Base-by-base conservation (phyloP, 2,888 invertebrate species). In the Willowsia nigromaculata region DNA sequence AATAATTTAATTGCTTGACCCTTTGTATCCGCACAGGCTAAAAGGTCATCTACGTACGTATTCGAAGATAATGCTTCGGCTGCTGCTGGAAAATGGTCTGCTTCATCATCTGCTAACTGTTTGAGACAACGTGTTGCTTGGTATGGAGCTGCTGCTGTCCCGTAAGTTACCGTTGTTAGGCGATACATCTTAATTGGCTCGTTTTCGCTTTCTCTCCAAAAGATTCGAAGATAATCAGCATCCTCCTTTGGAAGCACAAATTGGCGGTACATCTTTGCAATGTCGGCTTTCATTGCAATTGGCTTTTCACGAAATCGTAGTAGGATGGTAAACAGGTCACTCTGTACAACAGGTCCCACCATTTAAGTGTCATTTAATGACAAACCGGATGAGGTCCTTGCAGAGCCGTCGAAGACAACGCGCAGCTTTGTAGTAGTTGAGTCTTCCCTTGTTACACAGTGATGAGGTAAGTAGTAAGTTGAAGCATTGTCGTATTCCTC, bases 31-130 rank as follows among this genome's bases (percentile, higher is more conserved):
- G 85, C 88, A 13, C 93, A 93, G 11, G 91, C 65, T 25, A 93
- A 56, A 1, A 93, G 82, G 87, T 93, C 93, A 81, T 93, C 93
- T 9, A 94, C 92, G 53, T 94, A 94, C 83, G 93, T 92, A 80
- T 93, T 92, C 9, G 71, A 43, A 9, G 91, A 90, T 25, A 53
- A n/a, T 13, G 85, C 85, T 53, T 91, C 47, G 11, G 91, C 62
- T 6, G 90, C 91, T 27, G 50, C 7, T 5, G 91, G 88, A 43
- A 74, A 74, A 37, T 85, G 74, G 11, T 5, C n/a, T 18, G 6
- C 5, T 68, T 68, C 68, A 37, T 68, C 68, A 4, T n/a, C 18
- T 4, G 68, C 33, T 11, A 68, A n/a, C 33, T 68, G 68, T 15
- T 33, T 15, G 1, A 37, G 33, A 9, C 33, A 15, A n/a, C 30